A percentile compares a stretch with the other conserved stretches of the same genome.
Conservation (phyloP, 2,888 invertebrate species). For the Lasioglossum leucozonium region DNA sequence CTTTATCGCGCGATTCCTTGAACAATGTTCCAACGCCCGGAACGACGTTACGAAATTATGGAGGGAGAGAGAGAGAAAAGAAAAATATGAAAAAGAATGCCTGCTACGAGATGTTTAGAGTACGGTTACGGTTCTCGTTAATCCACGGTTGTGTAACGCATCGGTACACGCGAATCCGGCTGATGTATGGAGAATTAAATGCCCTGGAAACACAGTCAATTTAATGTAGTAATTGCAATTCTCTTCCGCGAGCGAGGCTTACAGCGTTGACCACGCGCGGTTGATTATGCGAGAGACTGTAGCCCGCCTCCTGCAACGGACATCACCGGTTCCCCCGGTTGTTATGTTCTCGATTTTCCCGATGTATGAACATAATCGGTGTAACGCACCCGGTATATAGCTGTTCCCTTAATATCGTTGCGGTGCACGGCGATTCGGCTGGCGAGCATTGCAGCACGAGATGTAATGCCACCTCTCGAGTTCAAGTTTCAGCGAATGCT, state of each 20-base stretch:
- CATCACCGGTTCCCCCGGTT: background rate
- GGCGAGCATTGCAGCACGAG: background rate
- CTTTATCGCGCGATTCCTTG: constrained; percentile 6
- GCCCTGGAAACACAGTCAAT: constrained; percentile 18
- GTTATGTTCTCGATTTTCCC: constrained; percentile 22
- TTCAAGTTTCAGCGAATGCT: background rate
- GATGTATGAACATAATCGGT: background rate
- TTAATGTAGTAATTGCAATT: constrained; percentile 44
- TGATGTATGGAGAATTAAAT: constrained; percentile 27
- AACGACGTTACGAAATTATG: background rate
- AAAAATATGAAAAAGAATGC: background rate
- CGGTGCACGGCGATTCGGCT: background rate
- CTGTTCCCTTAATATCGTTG: background rate
- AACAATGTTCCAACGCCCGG: background rate
- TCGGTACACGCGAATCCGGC: background rate
- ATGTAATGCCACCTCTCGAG: background rate
- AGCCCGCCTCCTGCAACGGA: background rate
- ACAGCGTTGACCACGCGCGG: constrained; percentile 23
- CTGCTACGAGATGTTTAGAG: background rate
- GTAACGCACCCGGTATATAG: background rate
- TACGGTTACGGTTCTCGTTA: background rate
- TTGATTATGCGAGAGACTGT: constrained; percentile 38
- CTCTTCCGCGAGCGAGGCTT: constrained; percentile 31
- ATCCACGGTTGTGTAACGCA: constrained; percentile 22
- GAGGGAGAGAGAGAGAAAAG: background rate